phyloP scores from a whole-genome alignment of 2,113 vertebrate species.

The Aix galericulata region DNA sequence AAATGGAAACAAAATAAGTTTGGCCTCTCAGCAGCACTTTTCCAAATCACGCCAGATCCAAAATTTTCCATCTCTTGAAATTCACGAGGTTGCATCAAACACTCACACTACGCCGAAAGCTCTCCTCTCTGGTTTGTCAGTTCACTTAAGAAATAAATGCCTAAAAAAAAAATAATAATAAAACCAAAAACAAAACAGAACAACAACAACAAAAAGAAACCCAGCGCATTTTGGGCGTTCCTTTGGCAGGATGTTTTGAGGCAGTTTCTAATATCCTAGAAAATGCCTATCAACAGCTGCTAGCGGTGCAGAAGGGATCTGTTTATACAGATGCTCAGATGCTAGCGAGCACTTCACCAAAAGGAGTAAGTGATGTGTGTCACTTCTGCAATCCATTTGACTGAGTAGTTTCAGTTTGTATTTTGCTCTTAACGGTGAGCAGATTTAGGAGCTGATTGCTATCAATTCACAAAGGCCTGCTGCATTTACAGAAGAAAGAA shows the following conservation, averaged over 20 bases:
- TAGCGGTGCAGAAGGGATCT: background rate
- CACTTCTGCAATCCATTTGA: background rate
- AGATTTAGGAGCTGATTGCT: background rate
- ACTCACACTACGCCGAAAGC: background rate
- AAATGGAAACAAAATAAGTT: constrained; percentile 23
- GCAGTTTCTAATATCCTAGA: background rate
- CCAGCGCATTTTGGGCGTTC: background rate
- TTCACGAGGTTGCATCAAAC: background rate
- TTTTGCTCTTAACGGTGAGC: background rate
- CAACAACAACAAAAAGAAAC: no score
- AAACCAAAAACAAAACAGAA: background rate
- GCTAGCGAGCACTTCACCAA: background rate
- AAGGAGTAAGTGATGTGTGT: background rate
- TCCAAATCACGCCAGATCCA: background rate
- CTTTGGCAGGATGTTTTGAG: constrained; percentile 27
- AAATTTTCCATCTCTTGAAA: background rate
- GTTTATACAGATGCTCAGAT: background rate
- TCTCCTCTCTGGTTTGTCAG: constrained; percentile 28
- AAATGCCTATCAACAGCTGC: background rate
- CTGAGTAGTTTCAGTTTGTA: background rate
- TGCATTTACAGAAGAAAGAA: background rate
- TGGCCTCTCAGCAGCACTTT: constrained; percentile 1
- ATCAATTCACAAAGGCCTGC: background rate
- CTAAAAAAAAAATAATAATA: background rate
- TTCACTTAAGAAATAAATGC: constrained; percentile 35